phyloP scores from a whole-genome alignment of 2,797 vertebrate species.

The Sebastes wilsoni region DNA sequence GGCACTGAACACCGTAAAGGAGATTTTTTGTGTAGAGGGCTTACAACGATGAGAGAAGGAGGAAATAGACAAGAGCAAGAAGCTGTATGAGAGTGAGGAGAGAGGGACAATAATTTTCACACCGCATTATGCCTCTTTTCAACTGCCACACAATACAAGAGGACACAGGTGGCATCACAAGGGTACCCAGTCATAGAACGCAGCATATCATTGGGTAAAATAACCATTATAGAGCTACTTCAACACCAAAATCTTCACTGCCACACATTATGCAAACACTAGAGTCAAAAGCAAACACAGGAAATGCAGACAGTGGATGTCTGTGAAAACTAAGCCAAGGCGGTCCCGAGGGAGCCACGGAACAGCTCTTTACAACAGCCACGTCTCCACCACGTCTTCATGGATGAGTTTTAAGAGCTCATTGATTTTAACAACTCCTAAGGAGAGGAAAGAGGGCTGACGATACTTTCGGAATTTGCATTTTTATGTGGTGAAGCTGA shows the following conservation, averaged over 20 bases:
- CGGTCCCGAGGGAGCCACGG: conserved; percentile 48
- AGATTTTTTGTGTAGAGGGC: conserved; percentile 62
- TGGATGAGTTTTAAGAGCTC: conserved; percentile 78
- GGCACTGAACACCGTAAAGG: conserved; percentile 69
- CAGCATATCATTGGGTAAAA: conserved; percentile 55
- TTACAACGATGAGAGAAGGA: conserved; percentile 55
- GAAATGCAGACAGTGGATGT: conserved; percentile 59
- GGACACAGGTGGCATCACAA: conserved; percentile 70
- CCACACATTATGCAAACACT: conserved; percentile 59
- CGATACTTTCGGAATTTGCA: conserved; percentile 73
- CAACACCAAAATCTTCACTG: conserved; percentile 37
- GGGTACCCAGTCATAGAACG: conserved; percentile 46
- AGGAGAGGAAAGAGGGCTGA: conserved; percentile 67
- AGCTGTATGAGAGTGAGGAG: conserved; percentile 35
- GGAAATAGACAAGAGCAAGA: conserved; percentile 52
- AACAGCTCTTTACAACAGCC: conserved; percentile 61
- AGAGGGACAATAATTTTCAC: conserved; percentile 57
- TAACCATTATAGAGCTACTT: conserved; percentile 60
- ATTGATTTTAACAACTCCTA: conserved; percentile 80
- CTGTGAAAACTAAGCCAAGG: conserved; percentile 58
- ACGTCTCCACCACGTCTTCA: conserved; percentile 57
- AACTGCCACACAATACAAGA: conserved; percentile 61
- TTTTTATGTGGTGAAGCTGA: conserved; percentile 74
- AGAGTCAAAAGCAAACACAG: conserved; percentile 57
- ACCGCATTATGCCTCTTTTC: conserved; percentile 56